A percentile compares a stretch with the other conserved stretches of the same genome.
Conservation (phyloP, 2,888 invertebrate species). For the Gnatocerus cornutus region DNA sequence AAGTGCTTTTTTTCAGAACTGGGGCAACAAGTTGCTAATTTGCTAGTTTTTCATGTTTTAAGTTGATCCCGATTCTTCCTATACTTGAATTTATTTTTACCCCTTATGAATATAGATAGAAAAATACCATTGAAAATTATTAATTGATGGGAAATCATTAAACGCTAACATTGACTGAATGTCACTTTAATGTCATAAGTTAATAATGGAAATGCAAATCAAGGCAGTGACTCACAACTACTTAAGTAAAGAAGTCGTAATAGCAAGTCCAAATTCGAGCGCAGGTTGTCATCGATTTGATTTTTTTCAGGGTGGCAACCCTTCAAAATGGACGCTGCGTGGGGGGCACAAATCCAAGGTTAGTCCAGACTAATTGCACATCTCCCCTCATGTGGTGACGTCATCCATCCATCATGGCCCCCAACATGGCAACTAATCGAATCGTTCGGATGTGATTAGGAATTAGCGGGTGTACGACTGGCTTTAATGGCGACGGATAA, state of each 20-base stretch:
- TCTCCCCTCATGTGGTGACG: constrained; percentile 61
- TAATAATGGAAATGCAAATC: constrained; percentile 7
- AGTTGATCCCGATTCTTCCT: no score
- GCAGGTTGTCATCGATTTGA: constrained; percentile 7
- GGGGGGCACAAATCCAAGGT: constrained; percentile 51
- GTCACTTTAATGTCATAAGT: constrained; percentile 7
- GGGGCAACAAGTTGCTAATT: constrained; percentile 21
- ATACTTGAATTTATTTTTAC: no score
- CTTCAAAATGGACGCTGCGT: constrained; percentile 50
- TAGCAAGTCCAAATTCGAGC: background rate
- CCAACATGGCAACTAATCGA: constrained; percentile 48
- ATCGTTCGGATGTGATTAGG: constrained; percentile 26
- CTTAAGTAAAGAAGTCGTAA: constrained; percentile 3
- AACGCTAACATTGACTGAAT: constrained; percentile 1
- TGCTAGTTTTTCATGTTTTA: background rate
- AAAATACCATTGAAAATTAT: background rate
- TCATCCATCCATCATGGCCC: constrained; percentile 65
- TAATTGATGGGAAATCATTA: constrained; percentile 7
- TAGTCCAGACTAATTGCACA: constrained; percentile 63
- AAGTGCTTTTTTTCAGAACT: constrained; percentile 7
- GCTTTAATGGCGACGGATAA: constrained; percentile 7
- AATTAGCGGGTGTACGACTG: constrained; percentile 14
- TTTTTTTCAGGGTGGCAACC: constrained; percentile 14
- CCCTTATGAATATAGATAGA: constrained; percentile 6
- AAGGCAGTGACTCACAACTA: background rate